Percentiles rank a stretch among this genome's conserved stretches.
Evolutionary conservation across 2,797 vertebrate genomes (phyloP).

Genomic region (Rhinogobio ventralis): DNA sequence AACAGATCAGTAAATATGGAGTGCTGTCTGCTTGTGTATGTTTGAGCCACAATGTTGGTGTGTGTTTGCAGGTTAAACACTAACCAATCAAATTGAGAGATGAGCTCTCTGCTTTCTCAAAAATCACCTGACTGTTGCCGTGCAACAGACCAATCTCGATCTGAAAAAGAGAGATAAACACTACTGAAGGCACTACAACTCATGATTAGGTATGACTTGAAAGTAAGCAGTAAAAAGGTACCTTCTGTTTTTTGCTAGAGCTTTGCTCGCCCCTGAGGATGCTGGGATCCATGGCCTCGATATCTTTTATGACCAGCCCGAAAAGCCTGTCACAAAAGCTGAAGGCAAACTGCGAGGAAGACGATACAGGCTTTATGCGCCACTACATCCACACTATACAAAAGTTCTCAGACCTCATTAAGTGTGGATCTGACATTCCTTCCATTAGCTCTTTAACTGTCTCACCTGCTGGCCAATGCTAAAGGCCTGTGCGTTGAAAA

Average conservation of each 20-base stretch:
- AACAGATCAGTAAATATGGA: background rate
- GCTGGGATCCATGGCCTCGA: constrained; percentile 94
- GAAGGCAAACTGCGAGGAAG: constrained; percentile 83
- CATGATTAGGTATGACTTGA: background rate
- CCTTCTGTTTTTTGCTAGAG: constrained; percentile 87
- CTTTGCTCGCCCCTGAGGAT: constrained; percentile 84
- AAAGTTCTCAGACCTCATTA: background rate
- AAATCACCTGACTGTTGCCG: constrained; percentile 93
- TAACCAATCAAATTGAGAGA: constrained; percentile 90
- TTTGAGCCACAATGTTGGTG: background rate
- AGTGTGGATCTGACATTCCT: background rate
- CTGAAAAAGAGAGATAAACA: constrained; percentile 67
- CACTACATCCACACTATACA: background rate
- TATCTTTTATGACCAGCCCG: constrained; percentile 86
- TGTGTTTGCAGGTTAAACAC: constrained; percentile 62
- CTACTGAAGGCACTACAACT: background rate
- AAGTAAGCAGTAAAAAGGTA: constrained; percentile 61
- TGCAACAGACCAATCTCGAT: constrained; percentile 89
- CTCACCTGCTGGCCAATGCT: constrained; percentile 89
- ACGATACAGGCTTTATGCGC: background rate
- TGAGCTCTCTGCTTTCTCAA: constrained; percentile 94
- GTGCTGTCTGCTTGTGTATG: background rate
- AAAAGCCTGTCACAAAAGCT: constrained; percentile 92
- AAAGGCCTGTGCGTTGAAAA: constrained; percentile 92
- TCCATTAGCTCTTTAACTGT: background rate